Evolutionary conservation across 2,888 invertebrate species (phyloP).

Genomic region (Agelastica alni): DNA sequence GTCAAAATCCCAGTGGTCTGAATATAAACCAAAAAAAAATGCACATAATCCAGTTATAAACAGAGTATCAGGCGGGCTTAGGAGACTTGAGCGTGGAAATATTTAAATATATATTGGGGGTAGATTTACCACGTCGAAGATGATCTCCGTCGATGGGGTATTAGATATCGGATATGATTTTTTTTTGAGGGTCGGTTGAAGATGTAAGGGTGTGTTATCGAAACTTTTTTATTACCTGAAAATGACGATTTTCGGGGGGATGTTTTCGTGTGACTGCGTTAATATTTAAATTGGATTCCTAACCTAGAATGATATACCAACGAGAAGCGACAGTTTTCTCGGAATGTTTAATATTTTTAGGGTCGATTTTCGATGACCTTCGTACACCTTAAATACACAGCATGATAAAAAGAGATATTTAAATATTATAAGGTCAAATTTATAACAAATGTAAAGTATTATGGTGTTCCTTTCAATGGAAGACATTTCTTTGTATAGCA

Average conservation of each 20-base stretch:
- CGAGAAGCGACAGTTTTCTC: no score
- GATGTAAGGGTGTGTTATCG: constrained; percentile 4
- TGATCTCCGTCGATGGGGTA: constrained; percentile 24
- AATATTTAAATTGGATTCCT: constrained; percentile 16
- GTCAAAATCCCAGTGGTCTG: neutral
- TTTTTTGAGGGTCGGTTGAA: constrained; percentile 16
- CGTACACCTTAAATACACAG: no score
- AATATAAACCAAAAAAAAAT: constrained; percentile 10
- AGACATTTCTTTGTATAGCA: no score
- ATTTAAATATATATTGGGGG: constrained; percentile 25
- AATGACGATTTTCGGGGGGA: constrained; percentile 14
- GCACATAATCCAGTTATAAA: constrained; percentile 10
- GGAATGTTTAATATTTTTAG: no score
- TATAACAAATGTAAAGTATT: no score
- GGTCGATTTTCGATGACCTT: no score
- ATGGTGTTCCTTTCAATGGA: no score
- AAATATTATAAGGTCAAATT: no score
- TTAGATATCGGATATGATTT: constrained; percentile 26
- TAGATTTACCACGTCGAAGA: constrained; percentile 20
- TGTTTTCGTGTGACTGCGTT: constrained; percentile 1
- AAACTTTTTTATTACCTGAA: constrained; percentile 17
- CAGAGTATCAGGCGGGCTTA: constrained; percentile 13
- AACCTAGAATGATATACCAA: no score
- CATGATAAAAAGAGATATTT: no score
- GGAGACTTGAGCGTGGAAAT: constrained; percentile 15